Evolutionary conservation across 92 coral and sea anemone genomes (phyloP), one percentile per base, ranked within the genome.

Genomic region (Siderastrea siderea): DNA sequence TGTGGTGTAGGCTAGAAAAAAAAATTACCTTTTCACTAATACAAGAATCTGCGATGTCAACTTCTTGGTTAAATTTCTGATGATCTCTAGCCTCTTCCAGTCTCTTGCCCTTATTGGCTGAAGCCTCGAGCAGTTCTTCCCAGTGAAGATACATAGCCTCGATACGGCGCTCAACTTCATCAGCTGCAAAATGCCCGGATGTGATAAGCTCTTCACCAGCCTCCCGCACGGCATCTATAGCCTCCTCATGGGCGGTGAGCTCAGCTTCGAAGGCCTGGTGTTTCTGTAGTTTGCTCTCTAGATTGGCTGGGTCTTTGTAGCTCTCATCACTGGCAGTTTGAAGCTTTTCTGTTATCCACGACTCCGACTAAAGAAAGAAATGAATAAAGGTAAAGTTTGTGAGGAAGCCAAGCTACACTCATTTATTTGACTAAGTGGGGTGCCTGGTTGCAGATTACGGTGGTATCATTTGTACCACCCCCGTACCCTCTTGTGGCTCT

Each of bases 241-340:
- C 88, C 45, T 90, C 94, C 73, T 95, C 94, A 74, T 97, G 97
- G 3, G 98, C 99, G 17, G 96, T 94, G 6, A 97, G 89, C 81
- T 97, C 99, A 3, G 99, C 98, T 84, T 94, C 96, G 70, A 97
- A 97, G 7, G 96, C 97, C 77, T 92, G 94, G 87, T 97, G 98
- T 77, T 95, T 93, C 75, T 97, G 98, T 1, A 95, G 78, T 62
- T 97, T 95, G 86, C 96, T 95, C 68, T 93, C 98, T 7, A 97
- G 92, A 85, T 97, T 97, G 5, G 94, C 91, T n/a, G 97, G 99
- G 47, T 97, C 99, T 85, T 95, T 95, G 92, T 90, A 97, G 2
- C 97, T 95, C 47, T 95, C 98, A 65, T 97, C 99, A 53, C 84
- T 81, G 38, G 97, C 99, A 2, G 99, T 90, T 71, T 97, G 98